Evolutionary conservation across 1,140 invertebrate species (phyloP), one percentile per base, ranked within the genome.

Genomic region (Phymastichus coffea): DNA sequence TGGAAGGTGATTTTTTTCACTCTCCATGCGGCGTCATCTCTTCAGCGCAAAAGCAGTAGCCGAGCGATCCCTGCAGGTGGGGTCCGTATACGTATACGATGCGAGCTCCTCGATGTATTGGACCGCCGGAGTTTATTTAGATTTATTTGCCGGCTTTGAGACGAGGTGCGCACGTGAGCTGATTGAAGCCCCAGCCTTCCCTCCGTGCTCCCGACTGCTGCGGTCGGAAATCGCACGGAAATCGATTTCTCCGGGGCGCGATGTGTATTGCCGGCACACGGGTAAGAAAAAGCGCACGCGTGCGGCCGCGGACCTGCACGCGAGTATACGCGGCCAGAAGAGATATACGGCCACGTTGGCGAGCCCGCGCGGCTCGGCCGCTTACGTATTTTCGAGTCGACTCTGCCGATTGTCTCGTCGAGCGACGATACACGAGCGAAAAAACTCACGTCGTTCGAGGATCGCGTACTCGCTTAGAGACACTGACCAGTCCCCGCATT

Each of bases 51-150:
- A 33, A 33, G 28, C 28, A 12, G 28, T 12, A 7, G 28, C 28
- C 6, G 28, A 33, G 12, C 12, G 12, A 33, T 33, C 6, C 28
- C 6, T 33, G 28, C 12, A 12, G 6, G 28, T 33, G 28, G 28
- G 6, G 28, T 33, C 6, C 28, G 12, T 6, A 6, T 33, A 33
- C 28, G 12, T 33, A 33, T 33, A 33, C 12, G 12, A 7, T 6
- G 28, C 28, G 28, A 7, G 28, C 28, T 38, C 35, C 35, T 33
- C 30, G 22, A 52, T 38, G 49, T 37, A 52, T 52, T 17, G 49
- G 35, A 52, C 49, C 35, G 33, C 49, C 49, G 33, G 14, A 52
- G 35, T 52, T 52, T 52, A 52, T 52, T 52, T 52, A 52, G 49
- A 52, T 52, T 52, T 52, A 52, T 52, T 52, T 52, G 35, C 49